Conservation (phyloP, 2,113 vertebrate species). For the mouse (Mus musculus) region GRCm39 chr6:4912501-4913000, state of each 20-base stretch:
- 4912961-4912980: constrained; percentile 60
- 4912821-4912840: constrained; percentile 6
- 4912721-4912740: constrained; percentile 13
- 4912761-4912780: not conserved
- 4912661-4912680: constrained; percentile 1
- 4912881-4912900: constrained; percentile 56
- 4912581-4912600: not conserved
- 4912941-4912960: constrained; percentile 57
- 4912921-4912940: not conserved
- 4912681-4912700: constrained; percentile 2
- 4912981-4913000: constrained; percentile 38
- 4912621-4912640: constrained; percentile 1
- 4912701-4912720: constrained; percentile 16
- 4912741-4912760: constrained; percentile 31
- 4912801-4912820: constrained; percentile 19
- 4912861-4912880: constrained; percentile 59
- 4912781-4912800: constrained; percentile 48
- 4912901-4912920: constrained; percentile 33
- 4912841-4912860: constrained; percentile 37
- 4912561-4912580: not conserved
- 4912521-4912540: not conserved
- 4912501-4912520: constrained; percentile 2
- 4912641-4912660: constrained; percentile 42
- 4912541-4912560: not conserved
- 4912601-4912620: not conserved